These are phyloP conservation scores for Gerris lacustris DNA, from an alignment of 2,888 invertebrate genomes.

Conservation along the genomic window DNA sequence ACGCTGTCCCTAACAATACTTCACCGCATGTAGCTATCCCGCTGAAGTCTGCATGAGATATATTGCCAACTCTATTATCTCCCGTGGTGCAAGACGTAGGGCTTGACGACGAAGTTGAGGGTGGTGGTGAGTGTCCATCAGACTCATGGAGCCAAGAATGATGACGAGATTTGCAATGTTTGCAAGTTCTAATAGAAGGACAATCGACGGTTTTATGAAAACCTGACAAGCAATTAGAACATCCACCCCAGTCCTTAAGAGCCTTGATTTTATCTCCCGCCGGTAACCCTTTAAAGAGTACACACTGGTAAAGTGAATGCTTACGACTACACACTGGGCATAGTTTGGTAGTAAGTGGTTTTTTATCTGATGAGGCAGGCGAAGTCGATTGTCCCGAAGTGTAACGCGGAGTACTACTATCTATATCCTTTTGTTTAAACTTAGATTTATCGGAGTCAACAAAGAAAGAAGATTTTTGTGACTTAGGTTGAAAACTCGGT, in stretches of 20 bases:
- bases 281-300: neutral
- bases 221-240: constrained; percentile 12
- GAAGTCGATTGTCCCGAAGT: neutral
- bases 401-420: neutral
- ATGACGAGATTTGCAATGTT: constrained; percentile 11
- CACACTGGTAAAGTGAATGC: constrained; percentile 9
- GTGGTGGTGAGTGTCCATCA: neutral
- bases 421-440: neutral
- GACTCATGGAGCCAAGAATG: constrained; percentile 11
- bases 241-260: constrained; percentile 12
- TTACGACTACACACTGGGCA: neutral
- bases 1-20: constrained; percentile 14
- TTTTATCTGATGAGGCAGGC: neutral
- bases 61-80: neutral
- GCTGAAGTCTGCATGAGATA: neutral
- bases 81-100: neutral
- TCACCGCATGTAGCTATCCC: neutral
- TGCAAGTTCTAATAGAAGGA: constrained; percentile 10
- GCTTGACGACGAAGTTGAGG: neutral
- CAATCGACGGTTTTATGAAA: constrained; percentile 11
- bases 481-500: neutral
- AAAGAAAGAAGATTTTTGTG: neutral
- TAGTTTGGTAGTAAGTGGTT: neutral
- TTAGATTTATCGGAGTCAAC: neutral
- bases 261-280: neutral